Evolutionary conservation across 1,140 invertebrate genomes (phyloP).

Genomic region (Rhopalosiphum maidis): DNA sequence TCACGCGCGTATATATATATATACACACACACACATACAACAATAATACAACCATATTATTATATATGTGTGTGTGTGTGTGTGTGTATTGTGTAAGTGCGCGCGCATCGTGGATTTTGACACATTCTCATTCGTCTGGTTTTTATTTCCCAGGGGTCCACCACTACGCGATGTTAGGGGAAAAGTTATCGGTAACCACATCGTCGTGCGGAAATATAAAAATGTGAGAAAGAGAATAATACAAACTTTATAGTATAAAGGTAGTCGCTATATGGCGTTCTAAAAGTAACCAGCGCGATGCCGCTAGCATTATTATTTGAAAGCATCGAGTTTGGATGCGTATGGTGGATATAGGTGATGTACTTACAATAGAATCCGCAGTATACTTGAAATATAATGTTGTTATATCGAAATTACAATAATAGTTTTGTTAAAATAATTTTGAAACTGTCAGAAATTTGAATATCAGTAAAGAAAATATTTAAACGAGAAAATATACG

Average conservation of each 20-base stretch:
- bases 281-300: not conserved
- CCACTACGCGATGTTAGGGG: not conserved
- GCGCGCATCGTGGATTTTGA: constrained; percentile 8
- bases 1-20: not conserved
- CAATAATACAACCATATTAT: not conserved
- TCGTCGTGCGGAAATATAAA: constrained; percentile 5
- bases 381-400: not conserved
- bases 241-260: not conserved
- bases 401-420: not conserved
- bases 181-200: constrained; percentile 42
- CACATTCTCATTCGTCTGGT: constrained; percentile 38
- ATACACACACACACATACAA: not conserved
- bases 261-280: not conserved
- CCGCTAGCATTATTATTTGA: not conserved
- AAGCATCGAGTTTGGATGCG: not conserved
- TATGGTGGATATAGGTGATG: no score
- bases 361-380: not conserved
- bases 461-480: no score
- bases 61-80: not conserved
- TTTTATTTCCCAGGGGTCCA: constrained; percentile 44
- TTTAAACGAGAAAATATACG: no score
- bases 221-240: not conserved
- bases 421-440: no score
- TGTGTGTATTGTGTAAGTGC: not conserved
- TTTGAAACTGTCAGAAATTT: no score